These are phyloP conservation scores for Drosophila imparisetae DNA, from an alignment of 2,888 invertebrate genomes.

Conservation along the genomic window DNA sequence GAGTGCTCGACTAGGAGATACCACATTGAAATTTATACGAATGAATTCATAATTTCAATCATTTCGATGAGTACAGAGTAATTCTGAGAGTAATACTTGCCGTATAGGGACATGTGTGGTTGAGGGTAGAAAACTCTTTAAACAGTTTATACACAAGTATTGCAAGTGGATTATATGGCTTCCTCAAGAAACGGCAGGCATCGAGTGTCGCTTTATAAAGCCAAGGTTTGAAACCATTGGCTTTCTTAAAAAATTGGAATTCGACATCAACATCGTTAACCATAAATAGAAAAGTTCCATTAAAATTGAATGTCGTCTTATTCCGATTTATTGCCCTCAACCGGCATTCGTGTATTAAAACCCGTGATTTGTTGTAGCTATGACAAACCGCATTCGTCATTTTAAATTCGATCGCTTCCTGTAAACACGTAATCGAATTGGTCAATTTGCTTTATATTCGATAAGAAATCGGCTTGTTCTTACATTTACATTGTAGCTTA, in stretches of 20 bases:
- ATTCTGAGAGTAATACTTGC: background rate
- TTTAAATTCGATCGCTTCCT: slow-evolving; percentile 16
- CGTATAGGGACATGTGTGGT: background rate
- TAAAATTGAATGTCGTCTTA: slow-evolving; percentile 4
- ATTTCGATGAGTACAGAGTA: background rate
- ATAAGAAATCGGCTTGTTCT: background rate
- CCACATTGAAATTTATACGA: background rate
- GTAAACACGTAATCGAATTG: background rate
- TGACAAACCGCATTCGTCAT: slow-evolving; percentile 28
- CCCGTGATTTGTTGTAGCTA: slow-evolving; percentile 1
- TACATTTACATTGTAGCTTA: background rate
- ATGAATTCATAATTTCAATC: background rate
- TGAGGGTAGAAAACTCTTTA: rapidly evolving
- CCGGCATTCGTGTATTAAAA: slow-evolving; percentile 10
- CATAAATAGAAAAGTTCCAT: background rate
- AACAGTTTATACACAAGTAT: rapidly evolving
- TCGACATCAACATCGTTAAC: rapidly evolving
- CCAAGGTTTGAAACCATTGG: background rate
- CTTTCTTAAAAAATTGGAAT: rapidly evolving
- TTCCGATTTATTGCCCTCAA: slow-evolving; percentile 30
- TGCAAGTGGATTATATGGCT: background rate
- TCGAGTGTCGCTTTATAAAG: rapidly evolving
- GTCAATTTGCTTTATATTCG: background rate
- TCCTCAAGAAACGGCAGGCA: background rate
- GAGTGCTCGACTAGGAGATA: background rate